Evolutionary conservation across 2,113 vertebrate genomes (phyloP), one percentile per base, ranked within the genome.

Genomic region (Phrynosoma platyrhinos): DNA sequence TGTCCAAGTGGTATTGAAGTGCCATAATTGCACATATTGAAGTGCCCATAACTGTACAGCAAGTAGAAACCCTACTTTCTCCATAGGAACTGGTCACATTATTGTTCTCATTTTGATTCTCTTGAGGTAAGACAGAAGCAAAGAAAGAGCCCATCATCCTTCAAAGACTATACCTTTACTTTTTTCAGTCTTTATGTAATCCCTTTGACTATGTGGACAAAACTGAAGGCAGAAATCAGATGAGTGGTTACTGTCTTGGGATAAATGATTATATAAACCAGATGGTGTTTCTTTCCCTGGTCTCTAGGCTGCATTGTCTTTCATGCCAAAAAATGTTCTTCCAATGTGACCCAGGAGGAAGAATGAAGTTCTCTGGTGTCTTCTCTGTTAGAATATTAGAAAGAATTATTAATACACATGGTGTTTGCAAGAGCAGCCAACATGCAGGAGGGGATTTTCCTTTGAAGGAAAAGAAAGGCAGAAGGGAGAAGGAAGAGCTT

Each of bases 361-460:
- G 62, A 77, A 75, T 75, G 32, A 62, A 20, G 74, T 79, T 72
- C 85, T 77, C 58, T 52, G 53, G 32, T 76, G 32, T 64, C 71
- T 20, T 76, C 36, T 69, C 64, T 80, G 78, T 87, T 72, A 72
- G 23, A 72, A 40, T 80, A 72, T 80, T 80, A 80, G 32, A 87
- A 87, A 80, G 77, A 69, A 80, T 72, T 72, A 87, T 87, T 87
- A 87, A 87, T 71, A 71, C 32, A 27, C 76, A 27, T 52, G 32
- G 53, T 32, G 68, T 72, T 80, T 87, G 32, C 25, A 87, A 74
- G 30, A 85, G 66, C 13, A 80, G 72, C 42, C 40, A 52, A 66
- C 58, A 53, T n/a, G 40, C 71, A 52, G n/a, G 13, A 84, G 5
- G 27, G 18, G 25, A 47, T 20, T 80, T 80, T 84, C 55, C 71